phyloP scores from a whole-genome alignment of 2,888 invertebrate genomes.

The Priocnemis perturbator region DNA sequence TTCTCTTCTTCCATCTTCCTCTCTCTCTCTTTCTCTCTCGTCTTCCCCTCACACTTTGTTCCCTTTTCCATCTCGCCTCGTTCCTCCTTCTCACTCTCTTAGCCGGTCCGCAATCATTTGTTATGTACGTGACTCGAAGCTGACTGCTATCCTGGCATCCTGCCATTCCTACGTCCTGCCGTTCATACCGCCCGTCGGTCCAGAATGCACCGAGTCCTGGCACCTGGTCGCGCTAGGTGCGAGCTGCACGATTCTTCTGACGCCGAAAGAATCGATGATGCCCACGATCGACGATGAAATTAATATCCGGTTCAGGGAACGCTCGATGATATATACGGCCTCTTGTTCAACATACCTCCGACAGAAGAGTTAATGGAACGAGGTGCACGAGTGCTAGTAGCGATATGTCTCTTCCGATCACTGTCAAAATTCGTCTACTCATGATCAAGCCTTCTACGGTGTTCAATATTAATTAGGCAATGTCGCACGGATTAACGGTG shows the following conservation, averaged over 20 bases:
- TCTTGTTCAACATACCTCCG: too few relatives aligned
- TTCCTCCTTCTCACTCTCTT: slow-evolving; percentile 25
- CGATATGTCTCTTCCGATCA: too few relatives aligned
- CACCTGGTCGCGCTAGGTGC: slow-evolving; percentile 52
- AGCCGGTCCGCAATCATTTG: slow-evolving; percentile 70
- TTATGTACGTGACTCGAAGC: slow-evolving; percentile 72
- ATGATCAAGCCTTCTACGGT: too few relatives aligned
- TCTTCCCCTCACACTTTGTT: slow-evolving; percentile 9
- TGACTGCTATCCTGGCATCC: slow-evolving; percentile 68
- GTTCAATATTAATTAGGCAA: too few relatives aligned
- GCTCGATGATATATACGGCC: too few relatives aligned
- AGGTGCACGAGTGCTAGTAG: too few relatives aligned
- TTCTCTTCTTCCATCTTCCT: slow-evolving; percentile 23
- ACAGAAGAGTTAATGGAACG: too few relatives aligned
- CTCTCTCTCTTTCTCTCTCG: slow-evolving; percentile 6
- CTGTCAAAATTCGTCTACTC: not conserved
- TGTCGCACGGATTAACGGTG: too few relatives aligned
- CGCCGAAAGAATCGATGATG: not conserved
- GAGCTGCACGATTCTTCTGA: slow-evolving; percentile 31
- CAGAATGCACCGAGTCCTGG: slow-evolving; percentile 42
- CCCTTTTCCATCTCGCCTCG: slow-evolving; percentile 11
- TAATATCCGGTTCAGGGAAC: not conserved
- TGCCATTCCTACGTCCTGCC: slow-evolving; percentile 66
- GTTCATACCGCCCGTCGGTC: slow-evolving; percentile 40
- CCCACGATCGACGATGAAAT: not conserved